Conservation (phyloP, 30 jellyfish, hydroid and myxozoan genomes). For the Phacellophora camtschatica region DNA sequence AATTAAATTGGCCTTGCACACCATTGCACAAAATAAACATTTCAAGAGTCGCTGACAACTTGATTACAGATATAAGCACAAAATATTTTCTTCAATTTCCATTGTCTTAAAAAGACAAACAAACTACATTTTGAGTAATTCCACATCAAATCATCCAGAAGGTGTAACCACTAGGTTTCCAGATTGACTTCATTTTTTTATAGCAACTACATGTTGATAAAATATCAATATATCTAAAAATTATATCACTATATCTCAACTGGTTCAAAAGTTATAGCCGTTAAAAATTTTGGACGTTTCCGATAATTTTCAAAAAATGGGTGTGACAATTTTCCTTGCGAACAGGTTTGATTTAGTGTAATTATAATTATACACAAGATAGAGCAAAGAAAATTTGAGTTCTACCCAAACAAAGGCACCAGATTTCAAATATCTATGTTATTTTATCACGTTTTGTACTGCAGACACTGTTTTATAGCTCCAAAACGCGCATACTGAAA, state of each 20-base stretch:
- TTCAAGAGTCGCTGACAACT: no score
- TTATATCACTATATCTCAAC: background rate
- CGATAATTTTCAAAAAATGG: background rate
- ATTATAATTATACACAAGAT: background rate
- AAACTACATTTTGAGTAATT: constrained; percentile 11
- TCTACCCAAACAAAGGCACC: background rate
- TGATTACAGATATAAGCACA: no score
- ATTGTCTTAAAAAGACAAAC: no score
- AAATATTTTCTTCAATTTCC: no score
- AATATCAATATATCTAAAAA: background rate
- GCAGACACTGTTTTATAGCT: background rate
- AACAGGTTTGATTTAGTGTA: no score
- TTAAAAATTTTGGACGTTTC: background rate
- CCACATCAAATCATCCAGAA: constrained; percentile 18
- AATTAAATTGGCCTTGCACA: no score
- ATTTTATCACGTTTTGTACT: no score
- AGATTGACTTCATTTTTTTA: background rate
- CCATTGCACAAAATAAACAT: no score
- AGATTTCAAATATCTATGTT: background rate
- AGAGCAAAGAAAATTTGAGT: background rate
- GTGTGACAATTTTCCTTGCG: background rate
- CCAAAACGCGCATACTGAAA: background rate
- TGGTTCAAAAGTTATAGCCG: background rate
- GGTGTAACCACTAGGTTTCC: background rate
- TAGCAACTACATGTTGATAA: no score